These are phyloP conservation scores for Micronycteris hirsuta DNA, from an alignment of 2,113 vertebrate genomes.

Conservation along the genomic window DNA sequence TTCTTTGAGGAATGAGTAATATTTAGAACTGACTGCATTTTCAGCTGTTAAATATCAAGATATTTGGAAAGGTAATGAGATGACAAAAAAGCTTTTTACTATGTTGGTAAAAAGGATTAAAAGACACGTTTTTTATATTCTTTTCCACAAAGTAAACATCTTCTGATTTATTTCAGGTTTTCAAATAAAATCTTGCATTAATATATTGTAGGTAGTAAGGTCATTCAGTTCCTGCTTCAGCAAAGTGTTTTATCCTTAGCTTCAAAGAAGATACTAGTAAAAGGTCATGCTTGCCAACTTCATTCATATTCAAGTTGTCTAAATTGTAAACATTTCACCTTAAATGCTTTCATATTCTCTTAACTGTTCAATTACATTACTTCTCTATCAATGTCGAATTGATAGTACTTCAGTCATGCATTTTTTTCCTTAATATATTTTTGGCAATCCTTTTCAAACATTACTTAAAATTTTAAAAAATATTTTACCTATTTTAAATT, in stretches of 20 bases:
- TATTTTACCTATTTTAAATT: conserved; percentile 27
- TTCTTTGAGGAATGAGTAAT: conserved; percentile 2
- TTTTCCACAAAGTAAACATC: conserved; percentile 43
- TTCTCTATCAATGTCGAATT: conserved; percentile 8
- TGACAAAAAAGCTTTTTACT: conserved; percentile 25
- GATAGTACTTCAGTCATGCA: neutral
- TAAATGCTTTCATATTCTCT: conserved; percentile 30
- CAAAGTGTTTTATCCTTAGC: conserved; percentile 41
- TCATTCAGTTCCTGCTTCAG: conserved; percentile 30
- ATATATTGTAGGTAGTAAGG: conserved; percentile 4
- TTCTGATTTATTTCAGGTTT: conserved; percentile 39
- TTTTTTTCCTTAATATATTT: neutral
- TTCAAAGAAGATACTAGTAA: conserved; percentile 37
- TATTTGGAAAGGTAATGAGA: conserved; percentile 9
- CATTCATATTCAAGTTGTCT: conserved; percentile 52
- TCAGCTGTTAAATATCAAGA: conserved; percentile 26
- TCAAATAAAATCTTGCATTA: conserved; percentile 37
- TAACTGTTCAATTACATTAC: conserved; percentile 10
- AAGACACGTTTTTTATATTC: neutral
- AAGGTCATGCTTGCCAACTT: conserved; percentile 49
- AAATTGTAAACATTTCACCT: conserved; percentile 56
- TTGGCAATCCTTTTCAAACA: conserved; percentile 45
- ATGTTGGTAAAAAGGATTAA: conserved; percentile 25
- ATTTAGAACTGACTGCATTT: neutral
- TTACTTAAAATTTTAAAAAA: neutral